Conservation (phyloP, 2,888 invertebrate species). For the Mythimna impura region DNA sequence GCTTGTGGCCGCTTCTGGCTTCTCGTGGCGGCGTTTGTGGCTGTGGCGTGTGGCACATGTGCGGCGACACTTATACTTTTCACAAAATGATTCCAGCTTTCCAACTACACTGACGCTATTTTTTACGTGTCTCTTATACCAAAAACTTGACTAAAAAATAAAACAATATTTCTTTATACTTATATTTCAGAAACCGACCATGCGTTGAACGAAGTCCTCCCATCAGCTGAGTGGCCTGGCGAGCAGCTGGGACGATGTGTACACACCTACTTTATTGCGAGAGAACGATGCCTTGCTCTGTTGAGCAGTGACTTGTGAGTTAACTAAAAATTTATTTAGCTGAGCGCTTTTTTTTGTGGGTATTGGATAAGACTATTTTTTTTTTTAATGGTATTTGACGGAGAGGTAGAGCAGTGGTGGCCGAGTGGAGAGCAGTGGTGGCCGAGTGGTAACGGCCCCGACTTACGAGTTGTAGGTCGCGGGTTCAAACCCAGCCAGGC, state of each 20-base stretch:
- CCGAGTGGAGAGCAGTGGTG: no score
- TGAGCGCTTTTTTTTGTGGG: no score
- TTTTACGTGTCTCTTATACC: neutral
- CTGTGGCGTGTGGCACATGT: no score
- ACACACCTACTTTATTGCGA: slow-evolving; percentile 68
- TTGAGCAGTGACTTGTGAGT: slow-evolving; percentile 77
- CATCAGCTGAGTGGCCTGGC: slow-evolving; percentile 83
- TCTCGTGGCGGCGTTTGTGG: no score
- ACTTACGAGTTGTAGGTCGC: no score
- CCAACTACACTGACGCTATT: neutral
- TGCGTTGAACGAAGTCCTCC: slow-evolving; percentile 66
- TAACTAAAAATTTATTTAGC: neutral
- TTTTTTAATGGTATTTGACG: no score
- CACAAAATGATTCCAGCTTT: neutral
- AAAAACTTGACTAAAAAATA: neutral
- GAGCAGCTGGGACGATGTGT: slow-evolving; percentile 81
- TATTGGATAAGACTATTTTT: no score
- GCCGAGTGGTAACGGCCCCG: no score
- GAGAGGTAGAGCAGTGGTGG: no score
- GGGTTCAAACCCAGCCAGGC: no score
- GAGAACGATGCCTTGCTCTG: slow-evolving; percentile 67
- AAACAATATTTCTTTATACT: neutral
- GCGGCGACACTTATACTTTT: no score
- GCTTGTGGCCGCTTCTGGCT: no score
- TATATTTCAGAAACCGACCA: slow-evolving; percentile 46